A percentile compares a stretch with the other conserved stretches of the same genome.
phyloP scores from a whole-genome alignment of 2,888 invertebrate species.

The Cabera pusaria region DNA sequence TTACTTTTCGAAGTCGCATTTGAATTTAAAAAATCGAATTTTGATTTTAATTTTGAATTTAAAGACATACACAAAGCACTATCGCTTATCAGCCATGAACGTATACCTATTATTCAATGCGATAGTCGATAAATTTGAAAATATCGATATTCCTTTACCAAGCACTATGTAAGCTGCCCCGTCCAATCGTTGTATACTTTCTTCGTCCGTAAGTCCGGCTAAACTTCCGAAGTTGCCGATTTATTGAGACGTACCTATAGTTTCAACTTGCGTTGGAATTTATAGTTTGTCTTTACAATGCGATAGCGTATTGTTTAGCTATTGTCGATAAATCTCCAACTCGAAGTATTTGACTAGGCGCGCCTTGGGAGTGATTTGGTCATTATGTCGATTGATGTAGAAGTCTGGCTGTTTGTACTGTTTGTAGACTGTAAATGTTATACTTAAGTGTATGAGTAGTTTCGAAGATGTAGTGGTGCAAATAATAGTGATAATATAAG shows the following conservation, averaged over 20 bases:
- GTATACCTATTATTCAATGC: too few relatives aligned
- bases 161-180: slow-evolving; percentile 37
- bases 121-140: too few relatives aligned
- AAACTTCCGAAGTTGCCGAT: slow-evolving; percentile 73
- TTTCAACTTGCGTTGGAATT: slow-evolving; percentile 31
- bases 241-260: slow-evolving; percentile 52
- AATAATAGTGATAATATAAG: too few relatives aligned
- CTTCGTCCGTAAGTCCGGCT: slow-evolving; percentile 80
- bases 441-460: too few relatives aligned
- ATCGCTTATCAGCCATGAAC: too few relatives aligned
- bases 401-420: too few relatives aligned
- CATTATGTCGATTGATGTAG: slow-evolving; percentile 13
- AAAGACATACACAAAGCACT: too few relatives aligned
- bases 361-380: slow-evolving; percentile 14
- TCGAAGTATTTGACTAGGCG: slow-evolving; percentile 28
- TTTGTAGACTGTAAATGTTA: too few relatives aligned
- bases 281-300: slow-evolving; percentile 36
- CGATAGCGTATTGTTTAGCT: slow-evolving; percentile 18
- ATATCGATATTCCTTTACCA: slow-evolving; percentile 27
- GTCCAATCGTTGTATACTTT: slow-evolving; percentile 68
- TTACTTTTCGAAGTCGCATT: too few relatives aligned
- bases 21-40: too few relatives aligned
- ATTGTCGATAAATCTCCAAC: slow-evolving; percentile 32
- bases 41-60: too few relatives aligned
- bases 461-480: too few relatives aligned